Evolutionary conservation across 2,797 vertebrate genomes (phyloP).

Genomic region (Phalanger gymnotis): DNA sequence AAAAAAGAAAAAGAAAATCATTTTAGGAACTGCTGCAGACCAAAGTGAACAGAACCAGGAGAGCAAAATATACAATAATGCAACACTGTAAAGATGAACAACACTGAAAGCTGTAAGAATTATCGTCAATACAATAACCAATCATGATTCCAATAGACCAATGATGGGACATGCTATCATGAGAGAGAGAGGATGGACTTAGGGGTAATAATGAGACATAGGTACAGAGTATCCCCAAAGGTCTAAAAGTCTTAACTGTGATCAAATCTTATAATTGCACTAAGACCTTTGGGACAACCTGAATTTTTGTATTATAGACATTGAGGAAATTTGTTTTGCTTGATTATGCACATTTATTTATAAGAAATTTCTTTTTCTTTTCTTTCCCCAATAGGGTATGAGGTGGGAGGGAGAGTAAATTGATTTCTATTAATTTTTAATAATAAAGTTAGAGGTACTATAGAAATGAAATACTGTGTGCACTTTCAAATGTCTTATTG

Average conservation of each 20-base stretch:
- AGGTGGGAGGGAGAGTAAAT: background rate
- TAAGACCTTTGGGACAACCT: background rate
- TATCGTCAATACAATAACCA: background rate
- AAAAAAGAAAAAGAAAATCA: too few species aligned
- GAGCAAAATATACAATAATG: background rate
- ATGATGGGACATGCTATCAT: background rate
- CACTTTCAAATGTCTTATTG: background rate
- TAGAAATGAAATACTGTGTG: background rate
- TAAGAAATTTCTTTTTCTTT: background rate
- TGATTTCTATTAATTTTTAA: background rate
- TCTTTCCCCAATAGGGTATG: background rate
- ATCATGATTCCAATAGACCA: background rate
- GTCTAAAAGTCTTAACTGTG: background rate
- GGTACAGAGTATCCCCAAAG: background rate
- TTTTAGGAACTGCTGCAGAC: background rate
- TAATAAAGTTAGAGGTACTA: background rate
- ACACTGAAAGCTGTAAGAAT: background rate
- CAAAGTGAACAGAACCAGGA: background rate
- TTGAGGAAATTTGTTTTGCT: background rate
- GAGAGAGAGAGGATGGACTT: background rate
- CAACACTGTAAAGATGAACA: background rate
- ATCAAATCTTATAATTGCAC: background rate
- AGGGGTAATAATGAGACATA: background rate
- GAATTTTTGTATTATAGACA: background rate
- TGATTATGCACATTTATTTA: background rate